phyloP scores from a whole-genome alignment of 2,113 vertebrate genomes.

The Donacobius atricapilla region DNA sequence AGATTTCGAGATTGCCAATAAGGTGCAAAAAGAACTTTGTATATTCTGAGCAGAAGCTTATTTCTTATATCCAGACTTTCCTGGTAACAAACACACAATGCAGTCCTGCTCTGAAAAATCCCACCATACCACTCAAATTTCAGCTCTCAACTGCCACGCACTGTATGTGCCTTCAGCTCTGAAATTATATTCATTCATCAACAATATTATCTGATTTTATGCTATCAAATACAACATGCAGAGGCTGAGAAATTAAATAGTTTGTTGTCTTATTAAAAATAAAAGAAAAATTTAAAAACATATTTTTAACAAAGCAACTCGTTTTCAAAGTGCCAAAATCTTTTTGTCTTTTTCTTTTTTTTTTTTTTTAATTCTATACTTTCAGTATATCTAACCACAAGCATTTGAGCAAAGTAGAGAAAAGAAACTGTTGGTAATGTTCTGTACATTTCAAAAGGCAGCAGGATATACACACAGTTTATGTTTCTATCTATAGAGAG shows the following conservation, averaged over 20 bases:
- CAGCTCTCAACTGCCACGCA: not conserved
- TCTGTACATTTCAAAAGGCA: slow-evolving; percentile 68
- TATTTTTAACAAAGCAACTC: not conserved
- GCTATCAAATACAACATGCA: not conserved
- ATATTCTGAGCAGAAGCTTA: not conserved
- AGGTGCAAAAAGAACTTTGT: not conserved
- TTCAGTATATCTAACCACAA: slow-evolving; percentile 62
- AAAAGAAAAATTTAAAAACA: not conserved
- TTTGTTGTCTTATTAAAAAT: not conserved
- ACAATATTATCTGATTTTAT: not conserved
- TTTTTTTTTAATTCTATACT: not conserved
- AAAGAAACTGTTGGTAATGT: slow-evolving; percentile 74
- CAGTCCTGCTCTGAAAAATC: not conserved
- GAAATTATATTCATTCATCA: not conserved
- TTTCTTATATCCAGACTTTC: not conserved
- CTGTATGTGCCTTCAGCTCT: not conserved
- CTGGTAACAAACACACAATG: not conserved
- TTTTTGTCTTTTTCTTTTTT: not conserved
- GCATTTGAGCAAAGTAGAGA: slow-evolving; percentile 63
- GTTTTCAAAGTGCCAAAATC: not conserved
- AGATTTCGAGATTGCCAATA: not conserved
- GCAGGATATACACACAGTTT: slow-evolving; percentile 65
- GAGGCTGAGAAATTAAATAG: not conserved
- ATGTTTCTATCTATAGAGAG: slow-evolving; percentile 68
- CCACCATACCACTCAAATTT: rapidly evolving